Base-by-base conservation (phyloP, 2,888 invertebrate genomes). In the Synanthedon vespiformis region DNA sequence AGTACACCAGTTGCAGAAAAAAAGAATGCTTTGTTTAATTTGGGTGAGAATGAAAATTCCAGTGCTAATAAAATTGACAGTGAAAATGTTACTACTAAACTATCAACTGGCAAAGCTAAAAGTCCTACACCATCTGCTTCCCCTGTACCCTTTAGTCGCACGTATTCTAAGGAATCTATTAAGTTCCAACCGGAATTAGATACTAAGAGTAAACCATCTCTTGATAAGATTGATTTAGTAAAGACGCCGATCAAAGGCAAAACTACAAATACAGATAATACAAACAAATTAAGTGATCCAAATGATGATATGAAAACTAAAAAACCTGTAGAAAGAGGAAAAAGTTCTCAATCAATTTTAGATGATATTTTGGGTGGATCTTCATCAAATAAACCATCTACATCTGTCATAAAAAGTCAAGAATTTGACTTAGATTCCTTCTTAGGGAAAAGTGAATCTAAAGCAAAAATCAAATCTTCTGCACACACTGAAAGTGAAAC, bases 291-390 rank as follows among this genome's bases (percentile, higher is more conserved):
- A 10, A 68, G 69, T 51, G 80, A 80, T 51, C 59, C 74, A 13
- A 61, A 61, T 44, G 61, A 62, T 41, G 65, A 70, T 12, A 10
- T 60, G 57, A 78, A 72, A 59, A 55, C 60, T 8, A 40, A 48
- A 8, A 79, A 80, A 61, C 53, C 71, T 12, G 54, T 72, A 55
- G 77, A 81, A 52, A 83, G 74, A 59, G 77, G 78, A 1, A 86
- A 79, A 60, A 84, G 80, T 59, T 80, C 85, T 1, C 84, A 84
- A 57, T 84, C 81, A n/a, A 71, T 84, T 56, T 65, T 89, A 50
- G 84, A 89, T 51, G 90, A 90, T 67, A 89, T 90, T 57, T 72
- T 90, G 54, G 90, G 90, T 18, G 77, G 83, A 6, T 69, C 88
- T 40, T 68, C 80, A 3, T 65, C 64, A 48, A 82, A 82, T 68